Evolutionary conservation across 2,113 vertebrate genomes (phyloP).

Genomic region (Barnardius zonarius): DNA sequence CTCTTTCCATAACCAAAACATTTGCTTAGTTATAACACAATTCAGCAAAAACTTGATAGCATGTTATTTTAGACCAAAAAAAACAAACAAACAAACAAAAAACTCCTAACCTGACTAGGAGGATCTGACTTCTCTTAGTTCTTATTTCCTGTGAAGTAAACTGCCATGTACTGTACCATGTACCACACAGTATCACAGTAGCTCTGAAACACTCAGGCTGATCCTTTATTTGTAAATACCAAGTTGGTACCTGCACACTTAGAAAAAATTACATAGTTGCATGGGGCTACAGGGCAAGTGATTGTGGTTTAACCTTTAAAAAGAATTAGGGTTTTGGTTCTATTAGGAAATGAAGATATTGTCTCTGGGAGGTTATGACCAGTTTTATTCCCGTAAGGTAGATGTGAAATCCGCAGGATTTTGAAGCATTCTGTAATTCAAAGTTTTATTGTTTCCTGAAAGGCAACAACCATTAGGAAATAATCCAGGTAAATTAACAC

Average conservation of each 20-base stretch:
- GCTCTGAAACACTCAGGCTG: not conserved
- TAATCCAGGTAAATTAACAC: not conserved
- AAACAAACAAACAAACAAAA: not conserved
- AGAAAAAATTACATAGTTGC: not conserved
- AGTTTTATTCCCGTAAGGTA: not conserved
- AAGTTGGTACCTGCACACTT: not conserved
- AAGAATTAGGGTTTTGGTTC: not conserved
- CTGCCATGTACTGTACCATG: not conserved
- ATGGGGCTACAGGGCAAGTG: not conserved
- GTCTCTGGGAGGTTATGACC: not conserved
- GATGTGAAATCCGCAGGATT: not conserved
- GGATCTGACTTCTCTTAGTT: not conserved
- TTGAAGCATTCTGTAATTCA: not conserved
- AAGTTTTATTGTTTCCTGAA: conserved; percentile 28
- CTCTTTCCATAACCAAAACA: not conserved
- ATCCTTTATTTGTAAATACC: not conserved
- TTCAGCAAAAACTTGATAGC: not conserved
- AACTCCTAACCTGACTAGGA: not conserved
- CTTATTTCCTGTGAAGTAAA: not conserved
- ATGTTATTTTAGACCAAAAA: not conserved
- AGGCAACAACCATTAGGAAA: not conserved
- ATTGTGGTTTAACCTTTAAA: not conserved
- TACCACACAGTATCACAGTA: fast-evolving
- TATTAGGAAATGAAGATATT: not conserved
- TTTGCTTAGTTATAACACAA: not conserved